Percentiles rank a stretch among this genome's conserved stretches.
Evolutionary conservation across 2,113 vertebrate species (phyloP).

Genomic region (Zingel zingel): DNA sequence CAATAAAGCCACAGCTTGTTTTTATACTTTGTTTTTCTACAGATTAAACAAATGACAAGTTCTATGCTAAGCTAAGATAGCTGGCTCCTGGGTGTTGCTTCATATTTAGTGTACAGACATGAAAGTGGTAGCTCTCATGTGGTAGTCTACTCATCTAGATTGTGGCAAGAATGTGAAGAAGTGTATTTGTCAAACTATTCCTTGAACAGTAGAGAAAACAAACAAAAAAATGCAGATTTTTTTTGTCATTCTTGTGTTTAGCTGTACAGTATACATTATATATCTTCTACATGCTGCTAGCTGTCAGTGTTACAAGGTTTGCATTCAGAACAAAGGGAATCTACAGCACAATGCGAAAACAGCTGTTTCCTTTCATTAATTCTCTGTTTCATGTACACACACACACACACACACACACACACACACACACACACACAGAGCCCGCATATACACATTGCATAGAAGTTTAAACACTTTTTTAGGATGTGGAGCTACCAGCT

Average conservation of each 20-base stretch:
- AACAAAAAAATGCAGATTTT: background rate
- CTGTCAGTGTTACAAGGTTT: constrained; percentile 36
- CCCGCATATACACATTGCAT: background rate
- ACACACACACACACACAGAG: constrained; percentile 7
- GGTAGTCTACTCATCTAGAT: background rate
- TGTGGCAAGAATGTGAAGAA: background rate
- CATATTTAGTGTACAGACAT: background rate
- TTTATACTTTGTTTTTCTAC: background rate
- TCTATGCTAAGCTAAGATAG: background rate
- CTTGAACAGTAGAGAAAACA: background rate
- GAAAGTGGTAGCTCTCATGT: background rate
- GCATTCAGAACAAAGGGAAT: constrained; percentile 7
- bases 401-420: constrained; percentile 18
- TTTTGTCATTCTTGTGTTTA: too few species aligned
- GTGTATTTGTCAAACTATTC: background rate
- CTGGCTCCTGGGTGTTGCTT: background rate
- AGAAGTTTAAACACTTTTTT: constrained; percentile 13
- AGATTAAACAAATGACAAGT: background rate
- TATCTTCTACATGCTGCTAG: background rate
- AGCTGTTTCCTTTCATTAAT: constrained; percentile 1
- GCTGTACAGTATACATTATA: background rate
- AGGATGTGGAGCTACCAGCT: background rate
- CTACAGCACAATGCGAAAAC: background rate
- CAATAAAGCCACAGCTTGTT: background rate
- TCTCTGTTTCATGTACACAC: constrained; percentile 22